Evolutionary conservation across 1,140 invertebrate genomes (phyloP).

Genomic region (Pinna nobilis): DNA sequence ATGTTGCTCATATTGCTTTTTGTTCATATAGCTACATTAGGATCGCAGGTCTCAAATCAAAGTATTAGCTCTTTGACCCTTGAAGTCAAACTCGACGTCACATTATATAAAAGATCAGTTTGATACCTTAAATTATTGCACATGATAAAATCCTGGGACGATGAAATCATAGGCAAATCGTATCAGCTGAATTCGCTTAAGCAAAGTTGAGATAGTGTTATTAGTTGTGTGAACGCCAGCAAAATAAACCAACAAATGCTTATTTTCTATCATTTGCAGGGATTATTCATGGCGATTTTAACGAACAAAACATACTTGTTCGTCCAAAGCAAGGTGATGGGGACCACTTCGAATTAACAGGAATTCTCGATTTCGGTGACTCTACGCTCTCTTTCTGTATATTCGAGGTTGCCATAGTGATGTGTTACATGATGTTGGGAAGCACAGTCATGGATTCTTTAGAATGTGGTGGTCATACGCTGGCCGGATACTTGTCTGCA

Average conservation of each 20-base stretch:
- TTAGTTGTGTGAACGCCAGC: not conserved
- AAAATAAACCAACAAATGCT: not conserved
- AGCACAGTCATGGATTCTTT: slow-evolving; percentile 76
- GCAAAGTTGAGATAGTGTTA: not conserved
- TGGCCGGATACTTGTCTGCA: slow-evolving; percentile 84
- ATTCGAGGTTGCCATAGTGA: slow-evolving; percentile 87
- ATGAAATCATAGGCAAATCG: no score
- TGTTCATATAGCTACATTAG: no score
- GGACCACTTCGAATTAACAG: slow-evolving; percentile 65
- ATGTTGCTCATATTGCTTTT: no score
- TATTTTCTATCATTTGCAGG: slow-evolving; percentile 28
- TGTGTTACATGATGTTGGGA: slow-evolving; percentile 87
- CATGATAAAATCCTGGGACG: no score
- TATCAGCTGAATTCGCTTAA: not conserved
- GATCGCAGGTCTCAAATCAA: no score
- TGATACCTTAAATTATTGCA: not conserved
- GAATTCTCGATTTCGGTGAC: slow-evolving; percentile 90
- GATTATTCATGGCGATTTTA: slow-evolving; percentile 46
- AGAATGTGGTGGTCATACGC: slow-evolving; percentile 80
- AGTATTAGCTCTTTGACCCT: no score
- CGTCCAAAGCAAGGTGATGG: not conserved
- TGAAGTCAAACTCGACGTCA: no score
- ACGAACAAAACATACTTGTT: slow-evolving; percentile 41
- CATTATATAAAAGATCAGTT: not conserved
- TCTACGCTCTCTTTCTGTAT: slow-evolving; percentile 82